A percentile compares a stretch with the other conserved stretches of the same genome.
These are phyloP conservation scores for Peromyscus eremicus DNA, from an alignment of 2,797 vertebrate genomes.

Conservation along the genomic window DNA sequence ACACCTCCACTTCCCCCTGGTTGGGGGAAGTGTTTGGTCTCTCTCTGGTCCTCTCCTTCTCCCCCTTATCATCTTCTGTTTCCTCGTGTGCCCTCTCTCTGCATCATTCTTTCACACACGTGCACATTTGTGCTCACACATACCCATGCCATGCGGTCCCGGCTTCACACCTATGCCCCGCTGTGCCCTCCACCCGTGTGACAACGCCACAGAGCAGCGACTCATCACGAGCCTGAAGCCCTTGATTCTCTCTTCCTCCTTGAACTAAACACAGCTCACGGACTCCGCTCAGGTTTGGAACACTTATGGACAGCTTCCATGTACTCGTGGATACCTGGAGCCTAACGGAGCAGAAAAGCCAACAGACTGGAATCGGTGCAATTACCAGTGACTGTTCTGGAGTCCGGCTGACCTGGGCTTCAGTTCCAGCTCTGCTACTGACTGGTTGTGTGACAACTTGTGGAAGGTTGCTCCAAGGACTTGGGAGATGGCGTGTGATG, in stretches of 20 bases:
- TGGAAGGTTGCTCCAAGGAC: not conserved
- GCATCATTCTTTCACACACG: too few relatives aligned
- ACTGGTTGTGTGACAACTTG: not conserved
- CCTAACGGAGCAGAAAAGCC: not conserved
- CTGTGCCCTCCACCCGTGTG: not conserved
- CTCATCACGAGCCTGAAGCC: not conserved
- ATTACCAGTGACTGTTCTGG: not conserved
- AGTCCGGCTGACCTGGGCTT: not conserved
- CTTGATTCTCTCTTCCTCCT: not conserved
- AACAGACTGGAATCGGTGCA: not conserved
- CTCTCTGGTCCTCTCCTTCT: not conserved
- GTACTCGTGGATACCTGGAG: not conserved
- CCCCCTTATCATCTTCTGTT: not conserved
- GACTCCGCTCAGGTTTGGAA: not conserved
- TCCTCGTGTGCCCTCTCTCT: not conserved
- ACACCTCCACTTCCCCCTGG: not conserved
- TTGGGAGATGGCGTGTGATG: not conserved
- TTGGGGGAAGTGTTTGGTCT: not conserved
- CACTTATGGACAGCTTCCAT: not conserved
- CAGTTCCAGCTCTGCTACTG: not conserved
- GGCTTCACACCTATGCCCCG: not conserved
- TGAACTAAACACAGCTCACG: not conserved
- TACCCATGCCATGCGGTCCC: not conserved
- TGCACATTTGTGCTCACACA: not conserved
- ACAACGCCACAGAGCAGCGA: not conserved